These are phyloP conservation scores for Meleagris gallopavo DNA, from an alignment of 2,113 vertebrate genomes.

Conservation along the genomic window DNA sequence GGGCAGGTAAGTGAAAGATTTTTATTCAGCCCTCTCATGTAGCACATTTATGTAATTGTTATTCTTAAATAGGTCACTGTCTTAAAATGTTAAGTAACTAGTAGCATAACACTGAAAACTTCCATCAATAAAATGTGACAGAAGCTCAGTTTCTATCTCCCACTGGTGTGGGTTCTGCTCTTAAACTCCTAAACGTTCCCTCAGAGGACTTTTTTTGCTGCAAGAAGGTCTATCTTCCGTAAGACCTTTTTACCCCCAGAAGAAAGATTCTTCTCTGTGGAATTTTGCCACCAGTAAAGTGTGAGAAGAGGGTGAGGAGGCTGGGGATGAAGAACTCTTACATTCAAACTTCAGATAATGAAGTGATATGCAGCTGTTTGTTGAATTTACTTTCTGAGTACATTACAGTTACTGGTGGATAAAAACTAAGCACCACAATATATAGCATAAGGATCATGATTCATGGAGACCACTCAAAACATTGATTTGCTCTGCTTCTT, in stretches of 20 bases:
- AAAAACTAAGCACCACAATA: neutral
- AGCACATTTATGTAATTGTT: neutral
- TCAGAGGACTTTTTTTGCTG: slow-evolving; percentile 1
- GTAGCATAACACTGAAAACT: neutral
- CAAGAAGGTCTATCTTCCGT: neutral
- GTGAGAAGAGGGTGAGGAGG: neutral
- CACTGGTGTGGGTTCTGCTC: neutral
- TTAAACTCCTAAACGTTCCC: slow-evolving; percentile 25
- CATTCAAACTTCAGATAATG: neutral
- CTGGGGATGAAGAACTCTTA: neutral
- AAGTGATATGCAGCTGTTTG: neutral
- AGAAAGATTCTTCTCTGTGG: neutral
- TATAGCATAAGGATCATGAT: neutral
- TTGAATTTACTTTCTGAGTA: neutral
- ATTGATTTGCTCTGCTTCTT: neutral
- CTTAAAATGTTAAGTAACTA: slow-evolving; percentile 11
- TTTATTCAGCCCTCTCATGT: neutral
- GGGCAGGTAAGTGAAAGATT: slow-evolving; percentile 82
- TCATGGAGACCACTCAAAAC: neutral
- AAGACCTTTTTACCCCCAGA: neutral
- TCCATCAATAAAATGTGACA: neutral
- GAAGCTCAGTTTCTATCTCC: slow-evolving; percentile 24
- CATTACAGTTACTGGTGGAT: neutral
- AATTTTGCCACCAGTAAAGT: neutral
- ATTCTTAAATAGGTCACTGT: neutral